A percentile compares a stretch with the other conserved stretches of the same genome.
phyloP scores from a whole-genome alignment of 2,797 vertebrate species.

The Oryzias dopingdopingensis region DNA sequence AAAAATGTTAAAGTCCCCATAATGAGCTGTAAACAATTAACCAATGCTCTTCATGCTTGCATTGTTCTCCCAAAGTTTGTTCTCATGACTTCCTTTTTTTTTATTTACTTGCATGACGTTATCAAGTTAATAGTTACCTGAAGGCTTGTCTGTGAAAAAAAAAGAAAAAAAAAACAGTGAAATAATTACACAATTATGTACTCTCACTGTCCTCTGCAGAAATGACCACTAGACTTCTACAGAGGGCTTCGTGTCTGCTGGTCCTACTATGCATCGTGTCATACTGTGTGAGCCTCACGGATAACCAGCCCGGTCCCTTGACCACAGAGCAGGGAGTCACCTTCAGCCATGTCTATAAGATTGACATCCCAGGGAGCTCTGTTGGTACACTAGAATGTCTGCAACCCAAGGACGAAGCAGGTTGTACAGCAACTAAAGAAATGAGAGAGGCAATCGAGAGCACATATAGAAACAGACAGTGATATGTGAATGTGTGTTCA shows the following conservation, averaged over 20 bases:
- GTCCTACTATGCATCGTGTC: conserved; percentile 64
- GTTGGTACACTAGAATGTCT: conserved; percentile 74
- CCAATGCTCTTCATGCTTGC: no score
- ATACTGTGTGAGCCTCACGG: conserved; percentile 39
- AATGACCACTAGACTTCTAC: conserved; percentile 65
- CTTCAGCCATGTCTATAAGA: conserved; percentile 88
- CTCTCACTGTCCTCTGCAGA: conserved; percentile 39
- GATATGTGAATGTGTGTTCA: background rate
- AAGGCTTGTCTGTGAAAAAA: background rate
- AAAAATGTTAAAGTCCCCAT: no score
- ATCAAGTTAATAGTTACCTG: no score
- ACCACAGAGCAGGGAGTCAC: conserved; percentile 79
- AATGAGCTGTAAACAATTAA: no score
- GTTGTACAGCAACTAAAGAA: conserved; percentile 25
- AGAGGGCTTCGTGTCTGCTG: conserved; percentile 59
- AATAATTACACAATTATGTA: background rate
- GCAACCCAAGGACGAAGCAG: conserved; percentile 58
- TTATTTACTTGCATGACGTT: no score
- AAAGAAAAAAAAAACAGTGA: background rate
- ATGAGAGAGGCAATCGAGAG: background rate
- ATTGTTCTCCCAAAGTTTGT: no score
- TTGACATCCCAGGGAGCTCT: conserved; percentile 74
- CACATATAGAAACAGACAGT: background rate
- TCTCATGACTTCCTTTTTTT: no score
- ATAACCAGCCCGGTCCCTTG: conserved; percentile 28